Percentiles rank a stretch among this genome's conserved stretches.
Evolutionary conservation across 2,113 vertebrate species (phyloP).

Genomic region (human (Homo sapiens)): GRCh38 chr2:100408501-100409000

Average conservation of each 20-base stretch:
- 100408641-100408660: background rate
- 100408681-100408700: background rate
- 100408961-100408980: background rate
- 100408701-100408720: background rate
- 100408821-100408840: too few relatives aligned
- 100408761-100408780: background rate
- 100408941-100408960: background rate
- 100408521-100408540: background rate
- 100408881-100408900: background rate
- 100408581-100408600: background rate
- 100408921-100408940: background rate
- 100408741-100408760: background rate
- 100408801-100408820: background rate
- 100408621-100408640: background rate
- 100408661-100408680: background rate
- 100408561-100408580: background rate
- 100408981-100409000: background rate
- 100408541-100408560: background rate
- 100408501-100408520: background rate
- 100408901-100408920: background rate
- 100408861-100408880: background rate
- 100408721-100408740: background rate
- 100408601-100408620: background rate
- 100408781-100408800: background rate
- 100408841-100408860: background rate